Evolutionary conservation across 2,888 invertebrate species (phyloP).

Genomic region (Eupithecia subumbrata): DNA sequence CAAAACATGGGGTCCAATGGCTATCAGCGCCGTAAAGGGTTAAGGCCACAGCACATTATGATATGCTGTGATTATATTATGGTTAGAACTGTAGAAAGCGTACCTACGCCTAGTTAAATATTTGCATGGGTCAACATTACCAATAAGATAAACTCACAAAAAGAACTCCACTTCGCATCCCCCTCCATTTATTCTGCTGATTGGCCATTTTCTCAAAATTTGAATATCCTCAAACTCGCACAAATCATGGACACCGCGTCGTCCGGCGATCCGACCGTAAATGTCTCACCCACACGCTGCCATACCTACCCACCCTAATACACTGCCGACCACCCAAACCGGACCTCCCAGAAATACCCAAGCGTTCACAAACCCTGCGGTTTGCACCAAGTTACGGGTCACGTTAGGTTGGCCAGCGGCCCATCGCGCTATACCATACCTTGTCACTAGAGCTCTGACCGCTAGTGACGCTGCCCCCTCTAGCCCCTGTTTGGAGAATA

Average conservation of each 20-base stretch:
- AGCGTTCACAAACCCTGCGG: conserved; percentile 35
- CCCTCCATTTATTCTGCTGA: not conserved
- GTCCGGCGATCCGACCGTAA: conserved; percentile 82
- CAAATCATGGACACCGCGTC: conserved; percentile 64
- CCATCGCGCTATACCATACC: conserved; percentile 80
- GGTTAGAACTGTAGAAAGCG: not conserved
- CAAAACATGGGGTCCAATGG: not conserved
- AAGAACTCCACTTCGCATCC: not conserved
- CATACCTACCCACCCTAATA: conserved; percentile 76
- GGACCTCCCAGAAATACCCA: conserved; percentile 53
- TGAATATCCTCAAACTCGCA: conserved; percentile 24
- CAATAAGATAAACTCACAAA: not conserved
- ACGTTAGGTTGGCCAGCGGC: conserved; percentile 57
- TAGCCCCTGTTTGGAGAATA: conserved; percentile 53
- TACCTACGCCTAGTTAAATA: not conserved
- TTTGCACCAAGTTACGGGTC: conserved; percentile 53
- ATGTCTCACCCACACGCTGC: conserved; percentile 83
- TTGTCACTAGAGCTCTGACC: conserved; percentile 78
- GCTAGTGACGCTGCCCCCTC: conserved; percentile 67
- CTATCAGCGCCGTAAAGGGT: too few species aligned
- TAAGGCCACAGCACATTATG: not conserved
- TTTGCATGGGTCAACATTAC: not conserved
- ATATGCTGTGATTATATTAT: not conserved
- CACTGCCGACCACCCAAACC: conserved; percentile 52
- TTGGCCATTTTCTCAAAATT: conserved; percentile 1